A percentile compares a stretch with the other conserved stretches of the same genome.
Evolutionary conservation across 2,888 invertebrate genomes (phyloP).

Genomic region (Poecilobothrus nobilitatus): DNA sequence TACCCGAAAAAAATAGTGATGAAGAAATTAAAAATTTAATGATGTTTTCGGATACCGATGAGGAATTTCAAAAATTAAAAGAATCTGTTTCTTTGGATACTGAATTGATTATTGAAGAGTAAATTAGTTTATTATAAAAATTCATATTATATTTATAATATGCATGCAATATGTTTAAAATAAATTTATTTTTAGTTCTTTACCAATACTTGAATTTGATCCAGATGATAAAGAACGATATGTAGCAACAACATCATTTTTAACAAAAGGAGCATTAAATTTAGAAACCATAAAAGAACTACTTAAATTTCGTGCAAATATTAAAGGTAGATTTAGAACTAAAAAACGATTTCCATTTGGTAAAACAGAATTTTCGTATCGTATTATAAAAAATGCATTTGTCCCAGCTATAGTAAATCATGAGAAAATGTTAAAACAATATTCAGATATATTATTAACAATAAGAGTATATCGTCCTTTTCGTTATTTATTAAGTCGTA

Average conservation of each 20-base stretch:
- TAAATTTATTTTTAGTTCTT: conserved; percentile 21
- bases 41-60: conserved; percentile 16
- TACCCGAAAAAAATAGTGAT: conserved; percentile 21
- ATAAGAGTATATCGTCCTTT: conserved; percentile 49
- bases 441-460: conserved; percentile 42
- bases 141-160: not conserved
- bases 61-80: conserved; percentile 22
- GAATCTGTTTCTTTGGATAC: conserved; percentile 26
- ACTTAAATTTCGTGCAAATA: not conserved
- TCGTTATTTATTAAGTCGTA: conserved; percentile 33
- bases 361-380: not conserved
- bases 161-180: too few relatives aligned
- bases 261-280: conserved; percentile 15
- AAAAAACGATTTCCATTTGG: not conserved
- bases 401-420: conserved; percentile 16
- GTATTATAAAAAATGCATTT: conserved; percentile 29
- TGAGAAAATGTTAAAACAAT: conserved; percentile 30
- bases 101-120: conserved; percentile 24
- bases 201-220: conserved; percentile 24
- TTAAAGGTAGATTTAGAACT: not conserved
- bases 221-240: conserved; percentile 25
- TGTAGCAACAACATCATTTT: conserved; percentile 16
- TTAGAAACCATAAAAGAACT: conserved; percentile 24
- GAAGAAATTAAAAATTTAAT: conserved; percentile 24
- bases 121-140: not conserved